These are phyloP conservation scores for Leptothorax acervorum DNA, from an alignment of 2,888 invertebrate genomes.

Conservation along the genomic window DNA sequence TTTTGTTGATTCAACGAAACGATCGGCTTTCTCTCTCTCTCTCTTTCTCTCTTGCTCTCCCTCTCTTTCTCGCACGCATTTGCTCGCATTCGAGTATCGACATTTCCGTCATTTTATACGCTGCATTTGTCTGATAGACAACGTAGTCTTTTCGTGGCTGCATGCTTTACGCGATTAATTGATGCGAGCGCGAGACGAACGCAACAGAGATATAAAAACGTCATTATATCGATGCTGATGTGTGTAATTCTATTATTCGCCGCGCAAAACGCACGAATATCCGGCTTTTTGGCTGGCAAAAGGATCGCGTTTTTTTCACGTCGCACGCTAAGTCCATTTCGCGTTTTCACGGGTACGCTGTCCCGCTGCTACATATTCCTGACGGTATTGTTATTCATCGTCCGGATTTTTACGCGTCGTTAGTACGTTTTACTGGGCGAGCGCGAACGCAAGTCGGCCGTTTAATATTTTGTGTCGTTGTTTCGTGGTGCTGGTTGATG, in stretches of 20 bases:
- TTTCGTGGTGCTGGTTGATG: conserved; percentile 31
- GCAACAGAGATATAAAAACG: conserved; percentile 10
- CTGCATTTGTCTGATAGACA: conserved; percentile 9
- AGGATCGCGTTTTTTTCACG: conserved; percentile 13
- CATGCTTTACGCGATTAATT: conserved; percentile 30
- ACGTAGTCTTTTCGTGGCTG: background rate
- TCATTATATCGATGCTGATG: conserved; percentile 12
- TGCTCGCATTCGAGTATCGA: conserved; percentile 22
- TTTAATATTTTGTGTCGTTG: conserved; percentile 48
- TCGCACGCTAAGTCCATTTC: conserved; percentile 34
- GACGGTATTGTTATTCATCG: conserved; percentile 38
- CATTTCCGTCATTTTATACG: conserved; percentile 46
- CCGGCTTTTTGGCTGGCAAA: background rate
- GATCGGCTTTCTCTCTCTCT: background rate
- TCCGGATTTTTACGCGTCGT: conserved; percentile 50
- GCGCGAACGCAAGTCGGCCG: conserved; percentile 37
- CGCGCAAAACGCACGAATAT: background rate
- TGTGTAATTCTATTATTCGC: background rate
- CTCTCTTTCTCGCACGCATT: background rate
- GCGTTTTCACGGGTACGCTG: conserved; percentile 30
- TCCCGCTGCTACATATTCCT: conserved; percentile 17
- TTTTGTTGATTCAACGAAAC: conserved; percentile 71
- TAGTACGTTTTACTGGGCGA: conserved; percentile 39
- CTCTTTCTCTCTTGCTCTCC: no score
- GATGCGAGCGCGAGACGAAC: background rate